Percentiles rank a stretch among this genome's conserved stretches.
Evolutionary conservation across 92 coral and sea anemone species (phyloP).

Genomic region (Paragorgia papillata): DNA sequence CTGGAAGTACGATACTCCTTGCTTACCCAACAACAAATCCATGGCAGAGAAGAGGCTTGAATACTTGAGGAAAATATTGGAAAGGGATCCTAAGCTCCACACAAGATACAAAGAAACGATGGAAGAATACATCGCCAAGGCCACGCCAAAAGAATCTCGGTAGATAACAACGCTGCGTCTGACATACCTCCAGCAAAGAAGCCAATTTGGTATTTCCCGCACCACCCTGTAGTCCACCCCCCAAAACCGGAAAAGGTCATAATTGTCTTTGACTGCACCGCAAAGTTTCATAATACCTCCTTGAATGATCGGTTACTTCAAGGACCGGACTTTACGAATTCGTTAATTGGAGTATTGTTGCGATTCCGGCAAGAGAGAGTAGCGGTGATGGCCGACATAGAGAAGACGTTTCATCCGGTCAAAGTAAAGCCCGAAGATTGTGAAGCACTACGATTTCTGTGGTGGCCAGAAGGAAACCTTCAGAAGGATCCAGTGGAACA

Average conservation of each 20-base stretch:
- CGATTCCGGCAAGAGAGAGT: constrained; percentile 25
- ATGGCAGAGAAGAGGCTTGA: constrained; percentile 46
- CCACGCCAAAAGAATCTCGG: constrained; percentile 44
- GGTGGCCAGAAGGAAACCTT: constrained; percentile 9
- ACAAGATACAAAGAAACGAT: constrained; percentile 45
- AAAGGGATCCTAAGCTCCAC: constrained; percentile 41
- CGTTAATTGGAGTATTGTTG: not conserved
- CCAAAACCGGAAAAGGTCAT: constrained; percentile 17
- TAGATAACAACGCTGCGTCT: constrained; percentile 30
- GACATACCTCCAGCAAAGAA: not conserved
- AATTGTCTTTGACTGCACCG: constrained; percentile 15
- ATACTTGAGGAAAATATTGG: constrained; percentile 31
- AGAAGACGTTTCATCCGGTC: constrained; percentile 31
- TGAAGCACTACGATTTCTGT: constrained; percentile 16
- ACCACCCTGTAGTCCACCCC: constrained; percentile 58
- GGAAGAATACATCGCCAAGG: constrained; percentile 51
- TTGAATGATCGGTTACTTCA: constrained; percentile 24
- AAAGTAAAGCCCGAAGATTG: constrained; percentile 17
- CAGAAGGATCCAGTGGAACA: constrained; percentile 17
- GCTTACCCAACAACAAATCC: constrained; percentile 51
- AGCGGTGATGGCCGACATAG: constrained; percentile 31
- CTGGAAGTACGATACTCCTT: constrained; percentile 28
- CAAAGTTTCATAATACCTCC: not conserved
- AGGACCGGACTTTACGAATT: constrained; percentile 24
- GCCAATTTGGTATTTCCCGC: constrained; percentile 63